phyloP scores from a whole-genome alignment of 2,113 vertebrate species.

The Parus major region DNA sequence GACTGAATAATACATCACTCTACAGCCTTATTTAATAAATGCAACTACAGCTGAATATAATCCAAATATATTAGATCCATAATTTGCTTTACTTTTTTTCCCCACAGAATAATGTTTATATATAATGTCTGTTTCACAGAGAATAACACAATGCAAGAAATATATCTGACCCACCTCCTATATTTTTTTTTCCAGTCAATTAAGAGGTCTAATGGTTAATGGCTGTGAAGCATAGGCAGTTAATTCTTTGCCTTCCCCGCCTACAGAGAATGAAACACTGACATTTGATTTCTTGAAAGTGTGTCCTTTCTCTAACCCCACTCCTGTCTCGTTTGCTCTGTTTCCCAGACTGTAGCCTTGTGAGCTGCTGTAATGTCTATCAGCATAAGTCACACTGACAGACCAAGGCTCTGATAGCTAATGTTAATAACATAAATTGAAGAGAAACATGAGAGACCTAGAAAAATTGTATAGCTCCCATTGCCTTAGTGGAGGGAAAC shows the following conservation, averaged over 20 bases:
- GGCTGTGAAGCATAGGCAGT: background rate
- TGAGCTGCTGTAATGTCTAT: slow-evolving; percentile 41
- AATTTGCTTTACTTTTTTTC: background rate
- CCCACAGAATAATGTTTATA: background rate
- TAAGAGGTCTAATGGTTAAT: background rate
- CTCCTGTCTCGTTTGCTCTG: background rate
- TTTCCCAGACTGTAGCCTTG: slow-evolving; percentile 50
- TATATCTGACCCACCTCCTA: rapidly evolving
- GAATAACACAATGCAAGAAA: background rate
- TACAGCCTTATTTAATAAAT: background rate
- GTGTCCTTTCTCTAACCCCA: slow-evolving; percentile 46
- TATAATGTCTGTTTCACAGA: background rate
- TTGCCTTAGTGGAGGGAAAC: background rate
- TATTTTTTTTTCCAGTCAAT: background rate
- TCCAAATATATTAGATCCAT: background rate
- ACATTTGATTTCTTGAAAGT: slow-evolving; percentile 22
- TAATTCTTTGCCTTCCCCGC: background rate
- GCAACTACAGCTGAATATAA: background rate
- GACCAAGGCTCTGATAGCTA: slow-evolving; percentile 42
- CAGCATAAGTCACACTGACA: slow-evolving; percentile 5
- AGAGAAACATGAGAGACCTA: slow-evolving; percentile 27
- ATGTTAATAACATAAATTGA: slow-evolving; percentile 33
- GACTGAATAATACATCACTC: background rate
- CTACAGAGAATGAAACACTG: slow-evolving; percentile 23
- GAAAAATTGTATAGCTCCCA: background rate